Evolutionary conservation across 1,140 invertebrate species (phyloP).

Genomic region (Lepidurus arcticus): DNA sequence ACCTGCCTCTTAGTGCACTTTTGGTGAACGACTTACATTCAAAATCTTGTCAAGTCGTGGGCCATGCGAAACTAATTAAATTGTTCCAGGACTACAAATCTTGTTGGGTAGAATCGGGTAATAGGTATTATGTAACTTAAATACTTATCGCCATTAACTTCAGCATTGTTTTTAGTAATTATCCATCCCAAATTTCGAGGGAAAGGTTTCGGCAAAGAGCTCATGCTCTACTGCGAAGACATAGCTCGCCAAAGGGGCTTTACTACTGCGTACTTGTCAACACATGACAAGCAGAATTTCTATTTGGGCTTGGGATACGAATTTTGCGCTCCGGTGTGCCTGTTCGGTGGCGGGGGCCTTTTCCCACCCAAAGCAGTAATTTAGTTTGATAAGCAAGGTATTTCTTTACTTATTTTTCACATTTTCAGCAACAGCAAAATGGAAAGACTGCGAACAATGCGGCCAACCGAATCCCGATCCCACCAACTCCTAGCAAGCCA

Average conservation of each 20-base stretch:
- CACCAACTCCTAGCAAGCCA: not conserved
- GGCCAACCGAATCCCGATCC: not conserved
- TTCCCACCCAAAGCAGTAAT: not conserved
- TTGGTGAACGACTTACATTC: not conserved
- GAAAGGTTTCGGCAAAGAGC: conserved; percentile 33
- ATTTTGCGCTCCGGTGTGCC: conserved; percentile 31
- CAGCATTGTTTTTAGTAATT: conserved; percentile 27
- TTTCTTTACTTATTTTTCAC: too few relatives aligned
- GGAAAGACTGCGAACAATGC: too few relatives aligned
- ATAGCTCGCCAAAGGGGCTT: conserved; percentile 8
- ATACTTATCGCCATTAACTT: not conserved
- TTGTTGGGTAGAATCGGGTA: conserved; percentile 33
- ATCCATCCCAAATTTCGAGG: conserved; percentile 26
- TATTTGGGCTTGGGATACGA: conserved; percentile 31
- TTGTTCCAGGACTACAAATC: not conserved
- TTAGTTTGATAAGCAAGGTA: not conserved
- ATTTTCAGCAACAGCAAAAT: too few relatives aligned
- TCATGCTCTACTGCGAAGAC: conserved; percentile 33
- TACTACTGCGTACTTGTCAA: conserved; percentile 30
- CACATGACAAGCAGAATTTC: conserved; percentile 34
- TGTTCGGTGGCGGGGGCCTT: not conserved
- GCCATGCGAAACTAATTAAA: conserved; percentile 31
- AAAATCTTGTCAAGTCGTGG: not conserved
- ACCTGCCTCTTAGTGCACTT: conserved; percentile 23
- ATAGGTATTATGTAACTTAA: not conserved